Evolutionary conservation across 1,140 invertebrate genomes (phyloP).

Genomic region (Pseudomyrmex gracilis): DNA sequence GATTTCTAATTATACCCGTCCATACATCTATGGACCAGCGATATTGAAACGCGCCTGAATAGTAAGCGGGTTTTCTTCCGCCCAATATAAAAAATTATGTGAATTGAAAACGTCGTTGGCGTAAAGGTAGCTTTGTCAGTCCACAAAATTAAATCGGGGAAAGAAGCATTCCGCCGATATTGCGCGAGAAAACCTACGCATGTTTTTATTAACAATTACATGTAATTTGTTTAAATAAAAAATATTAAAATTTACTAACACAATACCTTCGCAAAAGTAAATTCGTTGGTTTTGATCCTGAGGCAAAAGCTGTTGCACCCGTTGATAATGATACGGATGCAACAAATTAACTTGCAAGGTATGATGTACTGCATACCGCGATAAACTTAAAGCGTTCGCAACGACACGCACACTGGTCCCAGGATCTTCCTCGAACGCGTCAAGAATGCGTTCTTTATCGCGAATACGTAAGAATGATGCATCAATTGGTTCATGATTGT

Average conservation of each 20-base stretch:
- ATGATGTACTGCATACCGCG: neutral
- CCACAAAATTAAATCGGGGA: neutral
- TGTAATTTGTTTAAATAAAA: neutral
- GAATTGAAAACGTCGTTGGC: conserved; percentile 3
- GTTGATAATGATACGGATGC: neutral
- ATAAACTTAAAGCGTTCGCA: too few relatives aligned
- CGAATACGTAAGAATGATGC: neutral
- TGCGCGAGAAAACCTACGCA: neutral
- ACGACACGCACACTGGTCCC: too few relatives aligned
- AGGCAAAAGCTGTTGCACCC: conserved; percentile 3
- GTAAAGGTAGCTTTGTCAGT: neutral
- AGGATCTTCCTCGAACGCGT: too few relatives aligned
- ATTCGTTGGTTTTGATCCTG: neutral
- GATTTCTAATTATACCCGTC: conserved; percentile 9
- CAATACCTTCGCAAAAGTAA: conserved; percentile 3
- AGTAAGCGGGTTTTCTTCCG: neutral
- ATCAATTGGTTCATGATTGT: too few relatives aligned
- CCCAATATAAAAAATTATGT: neutral
- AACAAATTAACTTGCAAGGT: neutral
- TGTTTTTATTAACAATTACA: neutral
- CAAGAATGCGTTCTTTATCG: too few relatives aligned
- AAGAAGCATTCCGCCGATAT: neutral
- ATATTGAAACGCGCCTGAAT: neutral
- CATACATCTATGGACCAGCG: conserved; percentile 1
- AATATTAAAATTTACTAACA: neutral